Base-by-base conservation (phyloP, 2,797 vertebrate genomes). In the Heterohyrax brucei region DNA sequence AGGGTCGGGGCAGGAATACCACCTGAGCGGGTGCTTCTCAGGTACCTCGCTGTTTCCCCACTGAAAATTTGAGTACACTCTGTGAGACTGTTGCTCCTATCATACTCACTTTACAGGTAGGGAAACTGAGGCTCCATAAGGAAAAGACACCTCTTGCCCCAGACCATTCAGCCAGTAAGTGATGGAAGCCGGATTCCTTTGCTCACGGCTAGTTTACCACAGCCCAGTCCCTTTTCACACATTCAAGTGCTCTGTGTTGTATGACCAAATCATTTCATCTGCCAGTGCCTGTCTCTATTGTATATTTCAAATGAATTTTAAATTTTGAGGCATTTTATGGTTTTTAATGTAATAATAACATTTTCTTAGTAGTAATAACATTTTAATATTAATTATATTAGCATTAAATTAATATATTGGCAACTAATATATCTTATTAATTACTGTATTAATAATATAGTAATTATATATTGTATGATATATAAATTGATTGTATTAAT, bases 1-100 rank as follows among this genome's bases (percentile, higher is more conserved):
- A 56, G 4, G 7, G 0, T 0, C 0, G 9, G 26, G 75, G 9
- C 1, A 21, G 14, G 64, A 53, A 9, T 48, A 12, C 14, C 33
- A 2, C 13, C 26, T 6, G 30, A 0, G 5, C 1, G 33, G 7
- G 30, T 5, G 39, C 22, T 64, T 16, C 10, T 56, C 50, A 66
- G 61, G 0, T 4, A 2, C 33, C 3, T 26, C 78, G 76, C 72
- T 22, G 24, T 33, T 44, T 66, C 21, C 7, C 59, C 59, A 2
- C 21, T 19, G 66, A 53, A 16, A 53, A 39, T 10, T 10, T 2
- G 18, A 19, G 9, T 44, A 16, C 0, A 0, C 59, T 9, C 28
- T 39, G 24, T 12, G 12, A 48, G 39, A 53, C 75, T 3, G 53
- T 14, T 68, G 28, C 82, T 39, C 18, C 12, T 12, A 1, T n/a